Evolutionary conservation across 2,113 vertebrate species (phyloP).

Genomic region (Pao palembangensis): DNA sequence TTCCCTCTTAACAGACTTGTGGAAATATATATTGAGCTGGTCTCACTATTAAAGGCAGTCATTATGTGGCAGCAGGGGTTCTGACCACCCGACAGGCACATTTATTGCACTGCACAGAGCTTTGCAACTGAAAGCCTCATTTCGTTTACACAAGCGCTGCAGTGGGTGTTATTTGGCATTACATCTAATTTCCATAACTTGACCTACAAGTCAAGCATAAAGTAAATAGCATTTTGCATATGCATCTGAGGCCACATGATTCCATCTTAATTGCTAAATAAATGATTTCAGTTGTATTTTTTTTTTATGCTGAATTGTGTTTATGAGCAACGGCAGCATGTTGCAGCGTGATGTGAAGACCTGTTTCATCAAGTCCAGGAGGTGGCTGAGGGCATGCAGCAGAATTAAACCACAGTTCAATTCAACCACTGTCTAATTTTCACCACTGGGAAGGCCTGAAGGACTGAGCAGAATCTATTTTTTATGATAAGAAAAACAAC

Average conservation of each 20-base stretch:
- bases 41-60: constrained; percentile 40
- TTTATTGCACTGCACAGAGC: constrained; percentile 32
- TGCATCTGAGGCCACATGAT: constrained; percentile 23
- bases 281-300: constrained; percentile 16
- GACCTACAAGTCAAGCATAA: constrained; percentile 50
- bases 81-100: constrained; percentile 24
- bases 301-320: no score
- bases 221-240: constrained; percentile 51
- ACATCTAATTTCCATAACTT: constrained; percentile 51
- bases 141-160: constrained; percentile 12
- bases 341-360: neutral
- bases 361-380: constrained; percentile 15
- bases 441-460: constrained; percentile 34
- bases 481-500: constrained; percentile 29
- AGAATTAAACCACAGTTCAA: constrained; percentile 27
- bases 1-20: no score
- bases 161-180: constrained; percentile 33
- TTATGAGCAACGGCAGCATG: no score
- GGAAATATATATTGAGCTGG: neutral
- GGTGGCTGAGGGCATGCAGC: constrained; percentile 7
- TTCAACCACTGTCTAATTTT: constrained; percentile 33
- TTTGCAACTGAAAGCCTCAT: constrained; percentile 46
- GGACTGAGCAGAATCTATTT: constrained; percentile 46
- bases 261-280: constrained; percentile 45
- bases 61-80: constrained; percentile 46